These are phyloP conservation scores for Drosophila sp. DNA, from an alignment of 1,140 invertebrate species.

Conservation along the genomic window DNA sequence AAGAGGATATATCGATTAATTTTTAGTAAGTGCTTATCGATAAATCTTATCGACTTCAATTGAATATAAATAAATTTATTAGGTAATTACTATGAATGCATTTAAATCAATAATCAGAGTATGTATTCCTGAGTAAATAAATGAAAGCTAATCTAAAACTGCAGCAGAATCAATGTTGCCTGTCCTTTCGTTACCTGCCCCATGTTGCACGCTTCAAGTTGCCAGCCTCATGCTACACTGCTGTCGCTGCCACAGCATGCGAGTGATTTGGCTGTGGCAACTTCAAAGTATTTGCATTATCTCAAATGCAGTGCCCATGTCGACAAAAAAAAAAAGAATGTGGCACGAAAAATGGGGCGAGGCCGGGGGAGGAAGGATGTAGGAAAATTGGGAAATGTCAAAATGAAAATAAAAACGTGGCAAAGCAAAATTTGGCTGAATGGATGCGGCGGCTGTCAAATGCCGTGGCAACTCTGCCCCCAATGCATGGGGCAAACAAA, in stretches of 20 bases:
- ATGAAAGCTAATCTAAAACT: too few species aligned
- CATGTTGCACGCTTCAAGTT: not conserved
- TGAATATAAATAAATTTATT: too few species aligned
- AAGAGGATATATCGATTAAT: not conserved
- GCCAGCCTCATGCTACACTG: not conserved
- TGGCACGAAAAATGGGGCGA: too few species aligned
- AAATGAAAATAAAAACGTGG: constrained; percentile 15
- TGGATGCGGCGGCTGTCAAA: constrained; percentile 77
- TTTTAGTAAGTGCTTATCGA: not conserved
- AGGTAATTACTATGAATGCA: too few species aligned
- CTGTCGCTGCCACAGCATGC: not conserved
- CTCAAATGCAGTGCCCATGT: constrained; percentile 11
- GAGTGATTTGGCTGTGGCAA: constrained; percentile 15
- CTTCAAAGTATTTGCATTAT: constrained; percentile 59
- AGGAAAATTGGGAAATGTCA: constrained; percentile 1
- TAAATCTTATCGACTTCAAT: too few species aligned
- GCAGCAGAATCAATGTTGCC: not conserved
- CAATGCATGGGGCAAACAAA: constrained; percentile 15
- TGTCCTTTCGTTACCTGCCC: not conserved
- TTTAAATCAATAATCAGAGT: too few species aligned
- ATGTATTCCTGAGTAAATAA: not conserved
- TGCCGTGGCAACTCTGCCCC: constrained; percentile 67
- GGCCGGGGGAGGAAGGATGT: too few species aligned
- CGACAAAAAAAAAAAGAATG: not conserved
- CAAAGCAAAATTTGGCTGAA: constrained; percentile 63